These are phyloP conservation scores for Platysternon megacephalum DNA, from an alignment of 2,113 vertebrate species.

Conservation along the genomic window DNA sequence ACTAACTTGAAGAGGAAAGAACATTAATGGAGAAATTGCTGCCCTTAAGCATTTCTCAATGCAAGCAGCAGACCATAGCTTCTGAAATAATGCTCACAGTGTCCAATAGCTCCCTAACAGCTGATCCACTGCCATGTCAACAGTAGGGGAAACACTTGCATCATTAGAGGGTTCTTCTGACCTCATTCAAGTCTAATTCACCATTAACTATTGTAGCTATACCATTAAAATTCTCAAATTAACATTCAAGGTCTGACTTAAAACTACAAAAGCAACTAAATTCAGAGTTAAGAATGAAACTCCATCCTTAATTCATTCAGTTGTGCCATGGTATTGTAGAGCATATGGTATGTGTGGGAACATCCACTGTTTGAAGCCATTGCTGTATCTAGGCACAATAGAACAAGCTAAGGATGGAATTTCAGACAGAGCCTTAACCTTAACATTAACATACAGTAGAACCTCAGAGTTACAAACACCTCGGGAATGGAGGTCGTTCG, in stretches of 20 bases:
- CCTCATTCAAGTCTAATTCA: conserved; percentile 39
- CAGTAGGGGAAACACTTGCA: background rate
- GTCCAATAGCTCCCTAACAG: background rate
- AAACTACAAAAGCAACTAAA: conserved; percentile 27
- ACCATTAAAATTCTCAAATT: conserved; percentile 4
- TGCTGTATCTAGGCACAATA: background rate
- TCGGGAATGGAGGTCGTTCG: too few species aligned
- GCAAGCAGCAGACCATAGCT: background rate
- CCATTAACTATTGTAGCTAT: background rate
- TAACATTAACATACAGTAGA: background rate
- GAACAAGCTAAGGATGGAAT: conserved; percentile 44
- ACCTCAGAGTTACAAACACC: too few species aligned
- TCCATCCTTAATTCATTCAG: background rate
- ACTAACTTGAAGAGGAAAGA: background rate
- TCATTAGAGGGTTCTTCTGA: conserved; percentile 10
- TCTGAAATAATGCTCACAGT: background rate
- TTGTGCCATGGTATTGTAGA: background rate
- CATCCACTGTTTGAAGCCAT: background rate
- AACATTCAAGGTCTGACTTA: background rate
- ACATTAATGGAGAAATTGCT: background rate
- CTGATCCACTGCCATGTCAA: background rate
- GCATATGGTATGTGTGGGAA: background rate
- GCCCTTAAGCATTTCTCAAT: background rate
- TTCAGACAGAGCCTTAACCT: conserved; percentile 16
- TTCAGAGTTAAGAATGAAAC: conserved; percentile 35